Evolutionary conservation across 2,113 vertebrate species (phyloP), one percentile per base, ranked within the genome.

Genomic region (Solea senegalensis): DNA sequence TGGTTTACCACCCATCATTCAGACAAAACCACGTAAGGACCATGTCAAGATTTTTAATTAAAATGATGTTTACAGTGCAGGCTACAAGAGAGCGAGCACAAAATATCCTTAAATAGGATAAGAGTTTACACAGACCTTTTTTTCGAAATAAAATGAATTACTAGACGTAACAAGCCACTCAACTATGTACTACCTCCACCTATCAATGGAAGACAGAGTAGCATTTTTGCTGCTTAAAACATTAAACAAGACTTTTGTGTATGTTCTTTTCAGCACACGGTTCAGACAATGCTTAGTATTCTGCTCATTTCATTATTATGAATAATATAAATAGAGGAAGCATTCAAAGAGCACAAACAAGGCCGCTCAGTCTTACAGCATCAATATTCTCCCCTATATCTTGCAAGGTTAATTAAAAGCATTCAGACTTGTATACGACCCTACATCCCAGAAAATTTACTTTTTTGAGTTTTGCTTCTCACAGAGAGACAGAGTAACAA

Each of bases 1-100:
- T 64, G 67, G 76, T 76, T 85, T 69, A 79, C 73, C 78, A 72
- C 74, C 76, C 55, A 76, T 79, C 74, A 84, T 73, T 84, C 64
- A 83, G 48, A 78, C 65, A 53, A 76, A 87, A 88, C 71, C 74
- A 87, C 79, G 50, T 57, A 46, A 46, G 65, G 43, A 69, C 52
- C 34, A 63, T 72, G 8, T 45, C 64, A 49, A 65, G 62, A 59
- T 60, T 84, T 59, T 65, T 67, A 71, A 50, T 6, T n/a, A 64
- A 73, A 9, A 55, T 61, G 60, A 80, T 21, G 44, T 57, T 71
- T 59, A 53, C 27, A 43, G 34, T 12, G 9, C 5, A 26, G 13
- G 40, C 39, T 15, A 69, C 16, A 49, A 4, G 45, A 28, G 10
- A 51, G 26, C 55, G 54, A 16, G 65, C 26, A 43, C 40, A 14